These are phyloP conservation scores for Dryoscopus gambensis DNA, from an alignment of 2,113 vertebrate species.

Conservation along the genomic window DNA sequence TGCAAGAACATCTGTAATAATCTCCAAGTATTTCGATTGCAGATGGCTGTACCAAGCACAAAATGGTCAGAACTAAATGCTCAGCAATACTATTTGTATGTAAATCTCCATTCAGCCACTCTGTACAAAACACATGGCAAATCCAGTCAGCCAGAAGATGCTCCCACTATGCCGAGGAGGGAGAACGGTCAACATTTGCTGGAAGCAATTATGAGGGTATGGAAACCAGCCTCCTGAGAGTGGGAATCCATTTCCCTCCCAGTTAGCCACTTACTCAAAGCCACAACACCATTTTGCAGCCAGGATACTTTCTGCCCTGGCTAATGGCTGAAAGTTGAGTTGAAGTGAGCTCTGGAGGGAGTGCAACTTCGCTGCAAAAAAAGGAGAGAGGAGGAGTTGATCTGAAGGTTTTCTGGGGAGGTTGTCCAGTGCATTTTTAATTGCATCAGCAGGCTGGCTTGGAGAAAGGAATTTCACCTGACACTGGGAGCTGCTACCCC, in stretches of 20 bases:
- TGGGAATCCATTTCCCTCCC: background rate
- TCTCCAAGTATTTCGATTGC: background rate
- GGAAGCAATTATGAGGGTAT: background rate
- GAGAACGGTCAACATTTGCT: background rate
- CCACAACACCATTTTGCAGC: background rate
- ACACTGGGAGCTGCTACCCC: background rate
- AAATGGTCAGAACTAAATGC: constrained; percentile 24
- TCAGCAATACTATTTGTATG: constrained; percentile 37
- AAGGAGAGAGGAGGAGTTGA: background rate
- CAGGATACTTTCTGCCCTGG: background rate
- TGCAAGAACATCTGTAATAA: constrained; percentile 30
- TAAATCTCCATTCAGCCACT: background rate
- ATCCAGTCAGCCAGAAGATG: constrained; percentile 3
- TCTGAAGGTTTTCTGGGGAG: background rate
- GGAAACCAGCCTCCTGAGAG: background rate
- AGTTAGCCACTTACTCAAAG: background rate
- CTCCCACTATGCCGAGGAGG: background rate
- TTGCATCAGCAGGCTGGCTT: background rate
- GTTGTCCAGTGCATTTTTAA: background rate
- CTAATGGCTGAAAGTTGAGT: background rate
- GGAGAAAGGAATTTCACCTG: background rate
- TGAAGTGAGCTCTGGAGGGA: background rate
- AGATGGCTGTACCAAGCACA: constrained; percentile 29
- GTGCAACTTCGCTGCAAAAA: background rate
- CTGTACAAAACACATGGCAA: background rate